Conservation (phyloP, 53 echinoderm and acorn worm genomes). For the Paelopatides confundens region DNA sequence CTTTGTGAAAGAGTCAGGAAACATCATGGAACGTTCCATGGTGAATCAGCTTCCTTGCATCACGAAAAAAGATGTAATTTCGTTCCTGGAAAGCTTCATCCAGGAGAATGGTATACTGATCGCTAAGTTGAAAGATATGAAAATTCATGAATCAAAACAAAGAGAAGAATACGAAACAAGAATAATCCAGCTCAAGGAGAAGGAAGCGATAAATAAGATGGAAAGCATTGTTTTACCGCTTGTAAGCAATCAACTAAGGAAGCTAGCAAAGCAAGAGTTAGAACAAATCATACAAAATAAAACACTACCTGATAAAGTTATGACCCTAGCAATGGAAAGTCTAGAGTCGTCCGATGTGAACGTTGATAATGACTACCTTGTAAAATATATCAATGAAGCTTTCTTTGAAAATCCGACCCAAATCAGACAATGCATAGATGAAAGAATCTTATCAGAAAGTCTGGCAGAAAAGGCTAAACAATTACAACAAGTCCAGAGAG, state of each 20-base stretch:
- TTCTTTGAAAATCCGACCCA: not conserved
- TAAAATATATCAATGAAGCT: not conserved
- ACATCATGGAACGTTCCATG: not conserved
- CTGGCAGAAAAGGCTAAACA: not conserved
- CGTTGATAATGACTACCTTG: not conserved
- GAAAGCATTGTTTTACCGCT: not conserved
- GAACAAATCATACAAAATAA: not conserved
- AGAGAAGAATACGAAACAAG: not conserved
- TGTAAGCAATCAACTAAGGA: not conserved
- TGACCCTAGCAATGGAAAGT: not conserved
- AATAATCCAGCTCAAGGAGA: not conserved
- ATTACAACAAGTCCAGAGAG: not conserved
- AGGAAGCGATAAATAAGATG: slow-evolving; percentile 9
- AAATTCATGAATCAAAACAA: not conserved
- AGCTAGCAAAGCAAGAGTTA: not conserved
- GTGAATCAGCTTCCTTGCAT: not conserved
- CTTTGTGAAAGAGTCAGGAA: not conserved
- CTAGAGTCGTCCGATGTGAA: not conserved
- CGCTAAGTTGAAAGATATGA: not conserved
- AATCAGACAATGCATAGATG: not conserved
- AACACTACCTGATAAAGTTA: not conserved
- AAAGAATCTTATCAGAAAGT: not conserved
- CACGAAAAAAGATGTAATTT: not conserved
- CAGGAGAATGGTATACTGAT: not conserved
- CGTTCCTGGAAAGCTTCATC: not conserved